Evolutionary conservation across 2,888 invertebrate species (phyloP).

Genomic region (Drosophila bunnanda): DNA sequence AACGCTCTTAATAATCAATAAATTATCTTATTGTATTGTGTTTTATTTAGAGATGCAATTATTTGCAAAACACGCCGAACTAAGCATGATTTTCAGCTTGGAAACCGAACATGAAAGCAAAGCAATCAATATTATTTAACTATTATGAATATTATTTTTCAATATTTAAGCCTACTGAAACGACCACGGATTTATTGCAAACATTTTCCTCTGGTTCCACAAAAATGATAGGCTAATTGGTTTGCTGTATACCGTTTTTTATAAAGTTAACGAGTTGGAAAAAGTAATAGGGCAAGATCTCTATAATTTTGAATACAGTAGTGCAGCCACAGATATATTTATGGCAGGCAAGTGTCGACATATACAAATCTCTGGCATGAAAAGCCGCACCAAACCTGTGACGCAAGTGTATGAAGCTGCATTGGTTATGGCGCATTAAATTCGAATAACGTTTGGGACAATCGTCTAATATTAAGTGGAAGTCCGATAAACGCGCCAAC

Average conservation of each 20-base stretch:
- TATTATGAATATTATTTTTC: too few relatives aligned
- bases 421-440: conserved; percentile 76
- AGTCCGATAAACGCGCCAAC: conserved; percentile 27
- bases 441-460: conserved; percentile 57
- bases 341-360: conserved; percentile 5
- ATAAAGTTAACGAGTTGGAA: not conserved
- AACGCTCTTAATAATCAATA: too few relatives aligned
- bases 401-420: conserved; percentile 64
- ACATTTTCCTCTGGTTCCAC: not conserved
- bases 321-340: not conserved
- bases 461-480: conserved; percentile 48
- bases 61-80: too few relatives aligned
- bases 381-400: conserved; percentile 48
- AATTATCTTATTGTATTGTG: too few relatives aligned
- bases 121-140: not conserved
- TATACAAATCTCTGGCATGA: conserved; percentile 4
- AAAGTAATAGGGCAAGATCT: not conserved
- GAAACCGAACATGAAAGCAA: not conserved
- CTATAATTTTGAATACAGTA: not conserved
- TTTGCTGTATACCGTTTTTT: not conserved
- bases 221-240: not conserved
- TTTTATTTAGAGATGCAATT: too few relatives aligned
- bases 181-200: too few relatives aligned
- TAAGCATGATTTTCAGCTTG: too few relatives aligned
- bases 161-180: not conserved